These are phyloP conservation scores for Zaprionus nigranus DNA, from an alignment of 1,140 invertebrate species.

Conservation along the genomic window DNA sequence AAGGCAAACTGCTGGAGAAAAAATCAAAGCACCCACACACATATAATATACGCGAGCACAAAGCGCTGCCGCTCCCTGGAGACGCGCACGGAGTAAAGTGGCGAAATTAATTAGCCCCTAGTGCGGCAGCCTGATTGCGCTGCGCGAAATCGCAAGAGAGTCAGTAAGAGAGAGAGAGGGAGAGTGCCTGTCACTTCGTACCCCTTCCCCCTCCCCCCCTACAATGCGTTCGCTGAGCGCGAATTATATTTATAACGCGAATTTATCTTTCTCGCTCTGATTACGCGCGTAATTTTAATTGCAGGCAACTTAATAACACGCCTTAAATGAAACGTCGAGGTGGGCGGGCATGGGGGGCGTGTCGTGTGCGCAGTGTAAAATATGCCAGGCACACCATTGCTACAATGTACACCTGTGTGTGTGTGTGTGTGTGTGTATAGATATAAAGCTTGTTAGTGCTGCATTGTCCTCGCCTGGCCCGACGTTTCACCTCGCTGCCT, in stretches of 20 bases:
- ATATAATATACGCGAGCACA: slow-evolving; percentile 22
- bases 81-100: slow-evolving; percentile 74
- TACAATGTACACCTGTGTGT: slow-evolving; percentile 15
- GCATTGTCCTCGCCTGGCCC: slow-evolving; percentile 25
- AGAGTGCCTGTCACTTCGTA: slow-evolving; percentile 18
- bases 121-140: slow-evolving; percentile 79
- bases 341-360: slow-evolving; percentile 3
- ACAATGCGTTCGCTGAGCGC: slow-evolving; percentile 53
- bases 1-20: slow-evolving; percentile 18
- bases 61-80: slow-evolving; percentile 48
- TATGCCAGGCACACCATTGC: slow-evolving; percentile 48
- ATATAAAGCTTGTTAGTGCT: slow-evolving; percentile 19
- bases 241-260: slow-evolving; percentile 78
- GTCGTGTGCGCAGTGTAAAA: slow-evolving; percentile 19
- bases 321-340: slow-evolving; percentile 39
- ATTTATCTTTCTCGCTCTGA: slow-evolving; percentile 83
- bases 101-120: slow-evolving; percentile 82
- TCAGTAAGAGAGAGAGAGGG: not conserved
- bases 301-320: slow-evolving; percentile 78
- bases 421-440: too few species aligned
- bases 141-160: slow-evolving; percentile 52
- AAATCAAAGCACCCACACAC: slow-evolving; percentile 55
- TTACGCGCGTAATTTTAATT: slow-evolving; percentile 83
- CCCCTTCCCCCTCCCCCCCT: not conserved
- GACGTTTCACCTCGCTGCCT: not conserved